These are phyloP conservation scores for Erebia ligea DNA, from an alignment of 2,888 invertebrate genomes.

Conservation along the genomic window DNA sequence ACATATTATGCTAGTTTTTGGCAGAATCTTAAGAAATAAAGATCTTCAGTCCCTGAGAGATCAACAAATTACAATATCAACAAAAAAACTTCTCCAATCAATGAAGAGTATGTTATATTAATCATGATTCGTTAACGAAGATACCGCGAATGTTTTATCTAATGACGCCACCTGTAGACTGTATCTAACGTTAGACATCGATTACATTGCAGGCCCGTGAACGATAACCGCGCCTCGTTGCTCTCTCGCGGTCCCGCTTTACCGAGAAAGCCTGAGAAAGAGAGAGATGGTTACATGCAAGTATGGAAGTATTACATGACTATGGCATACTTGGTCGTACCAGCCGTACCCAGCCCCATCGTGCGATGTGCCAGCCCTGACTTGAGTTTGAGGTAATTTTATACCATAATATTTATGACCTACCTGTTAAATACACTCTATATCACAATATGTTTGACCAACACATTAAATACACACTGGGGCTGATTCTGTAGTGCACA, in stretches of 20 bases:
- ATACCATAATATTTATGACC: not conserved
- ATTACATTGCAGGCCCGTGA: conserved; percentile 89
- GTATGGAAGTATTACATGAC: conserved; percentile 99
- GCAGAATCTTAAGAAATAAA: too few relatives aligned
- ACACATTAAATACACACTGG: too few relatives aligned
- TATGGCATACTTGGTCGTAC: conserved; percentile 97
- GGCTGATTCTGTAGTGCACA: too few relatives aligned
- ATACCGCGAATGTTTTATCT: not conserved
- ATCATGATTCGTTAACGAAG: too few relatives aligned
- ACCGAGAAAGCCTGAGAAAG: conserved; percentile 95
- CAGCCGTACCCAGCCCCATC: conserved; percentile 93
- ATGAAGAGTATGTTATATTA: too few relatives aligned
- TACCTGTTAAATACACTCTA: not conserved
- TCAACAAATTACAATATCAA: too few relatives aligned
- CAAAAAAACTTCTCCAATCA: too few relatives aligned
- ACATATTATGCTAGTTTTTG: too few relatives aligned
- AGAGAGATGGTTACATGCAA: conserved; percentile 96
- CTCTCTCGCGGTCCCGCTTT: conserved; percentile 92
- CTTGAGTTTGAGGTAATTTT: conserved; percentile 91
- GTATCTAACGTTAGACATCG: not conserved
- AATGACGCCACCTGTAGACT: too few relatives aligned
- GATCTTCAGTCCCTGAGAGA: too few relatives aligned
- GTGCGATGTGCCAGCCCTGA: conserved; percentile 97
- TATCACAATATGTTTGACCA: not conserved
- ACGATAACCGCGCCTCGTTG: conserved; percentile 97